Conservation (phyloP, 2,113 vertebrate species). For the Trogon surrucura region DNA sequence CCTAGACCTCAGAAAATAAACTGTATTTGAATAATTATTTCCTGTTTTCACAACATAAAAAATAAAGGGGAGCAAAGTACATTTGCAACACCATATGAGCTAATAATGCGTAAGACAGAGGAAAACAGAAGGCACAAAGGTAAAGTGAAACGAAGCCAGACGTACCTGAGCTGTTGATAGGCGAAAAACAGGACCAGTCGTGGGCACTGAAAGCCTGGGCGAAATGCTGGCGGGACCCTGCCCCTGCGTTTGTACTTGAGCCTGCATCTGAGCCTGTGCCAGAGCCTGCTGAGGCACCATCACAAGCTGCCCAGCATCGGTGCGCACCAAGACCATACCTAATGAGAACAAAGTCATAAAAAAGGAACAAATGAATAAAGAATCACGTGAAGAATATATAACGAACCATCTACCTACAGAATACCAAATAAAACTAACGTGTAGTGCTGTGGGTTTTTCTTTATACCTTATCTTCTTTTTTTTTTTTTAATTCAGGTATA, state of each 20-base stretch:
- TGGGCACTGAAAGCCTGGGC: conserved; percentile 81
- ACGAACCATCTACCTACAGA: background rate
- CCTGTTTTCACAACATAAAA: background rate
- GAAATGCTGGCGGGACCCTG: conserved; percentile 76
- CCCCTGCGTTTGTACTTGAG: conserved; percentile 78
- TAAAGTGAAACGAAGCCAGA: background rate
- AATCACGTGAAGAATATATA: rapidly evolving
- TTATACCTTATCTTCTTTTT: rapidly evolving
- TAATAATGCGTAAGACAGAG: background rate
- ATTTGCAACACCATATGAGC: background rate
- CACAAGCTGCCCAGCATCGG: conserved; percentile 85
- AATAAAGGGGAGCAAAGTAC: background rate
- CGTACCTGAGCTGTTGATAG: conserved; percentile 84
- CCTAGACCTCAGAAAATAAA: background rate
- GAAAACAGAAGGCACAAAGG: background rate
- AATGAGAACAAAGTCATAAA: background rate
- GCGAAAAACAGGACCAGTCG: conserved; percentile 80
- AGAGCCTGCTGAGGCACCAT: conserved; percentile 89
- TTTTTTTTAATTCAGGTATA: background rate
- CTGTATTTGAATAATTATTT: background rate
- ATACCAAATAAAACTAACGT: rapidly evolving
- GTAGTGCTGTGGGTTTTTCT: no score
- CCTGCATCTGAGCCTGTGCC: conserved; percentile 81
- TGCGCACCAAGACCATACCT: conserved; percentile 90
- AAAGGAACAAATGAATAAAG: background rate